Base-by-base conservation (phyloP, 2,888 invertebrate species). In the Pyrrhosoma nymphula region DNA sequence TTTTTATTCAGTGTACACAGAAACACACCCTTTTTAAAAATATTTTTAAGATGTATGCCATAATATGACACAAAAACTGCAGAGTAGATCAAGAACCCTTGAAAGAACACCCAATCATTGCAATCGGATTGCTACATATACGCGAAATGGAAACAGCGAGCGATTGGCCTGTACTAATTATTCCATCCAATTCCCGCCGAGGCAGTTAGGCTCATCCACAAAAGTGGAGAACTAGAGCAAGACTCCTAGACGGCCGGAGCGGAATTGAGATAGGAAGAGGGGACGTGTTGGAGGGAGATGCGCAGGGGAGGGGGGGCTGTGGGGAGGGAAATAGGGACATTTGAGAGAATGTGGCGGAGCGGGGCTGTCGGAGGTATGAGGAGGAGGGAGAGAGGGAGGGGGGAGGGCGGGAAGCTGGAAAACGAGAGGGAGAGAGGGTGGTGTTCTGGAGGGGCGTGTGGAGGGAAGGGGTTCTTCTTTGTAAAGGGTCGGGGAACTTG, bases 221-320 rank as follows among this genome's bases (percentile, higher is more conserved):
- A 35, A 35, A 82, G 69, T 69, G n/a, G 69, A 69, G n/a, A 69
- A 69, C 69, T 82, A 82, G 82, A 82, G 82, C 82, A 82, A 82
- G 82, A 69, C 35, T 35, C 16, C 30, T 69, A 69, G 47, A 8
- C 12, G 14, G 16, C 69, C 69, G 93, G 23, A 26, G 26, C 55
- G 56, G 23, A 89, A 89, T 89, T 12, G 56, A 56, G 55, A 55
- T 23, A 26, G 26, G 56, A 47, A 47, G 47, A 14, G 55, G 26
- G 26, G 26, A 55, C 23, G 26, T 3, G 55, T 10, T 23, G 89
- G 69, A 55, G 69, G 63, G 47, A 16, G n/a, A n/a, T n/a, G n/a
- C n/a, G n/a, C n/a, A n/a, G 69, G 20, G 26, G 39, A 39, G 26
- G 20, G 23, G 2, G 26, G 8, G 47, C 4, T n/a, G n/a, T 26